These are phyloP conservation scores for Strigops habroptila DNA, from an alignment of 2,113 vertebrate genomes.

Conservation along the genomic window DNA sequence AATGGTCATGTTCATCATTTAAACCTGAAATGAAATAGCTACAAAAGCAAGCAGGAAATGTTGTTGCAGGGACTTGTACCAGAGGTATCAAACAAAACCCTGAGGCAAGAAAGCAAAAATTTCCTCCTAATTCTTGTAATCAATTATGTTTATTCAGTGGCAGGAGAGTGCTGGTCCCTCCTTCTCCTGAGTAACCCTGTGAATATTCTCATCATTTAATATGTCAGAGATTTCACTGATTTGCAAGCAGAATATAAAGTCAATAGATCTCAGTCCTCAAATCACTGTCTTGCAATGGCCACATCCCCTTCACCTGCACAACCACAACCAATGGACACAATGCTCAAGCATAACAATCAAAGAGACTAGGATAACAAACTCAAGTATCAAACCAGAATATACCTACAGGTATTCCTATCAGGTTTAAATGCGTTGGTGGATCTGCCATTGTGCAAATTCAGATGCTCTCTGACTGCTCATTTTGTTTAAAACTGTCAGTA, in stretches of 20 bases:
- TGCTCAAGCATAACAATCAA: neutral
- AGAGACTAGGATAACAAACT: neutral
- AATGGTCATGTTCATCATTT: neutral
- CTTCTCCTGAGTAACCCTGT: neutral
- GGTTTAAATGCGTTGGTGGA: neutral
- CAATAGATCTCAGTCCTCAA: neutral
- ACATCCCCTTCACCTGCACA: neutral
- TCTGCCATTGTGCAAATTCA: neutral
- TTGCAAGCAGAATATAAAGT: neutral
- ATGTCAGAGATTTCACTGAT: neutral
- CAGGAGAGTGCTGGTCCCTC: neutral
- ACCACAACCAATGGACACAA: neutral
- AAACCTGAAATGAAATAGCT: neutral
- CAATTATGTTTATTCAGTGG: neutral
- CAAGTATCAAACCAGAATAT: neutral
- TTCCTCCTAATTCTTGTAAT: neutral
- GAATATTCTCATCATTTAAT: neutral
- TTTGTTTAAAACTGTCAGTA: neutral
- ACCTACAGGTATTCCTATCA: neutral
- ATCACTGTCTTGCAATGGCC: neutral
- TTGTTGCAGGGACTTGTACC: fast-evolving
- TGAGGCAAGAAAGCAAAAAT: neutral
- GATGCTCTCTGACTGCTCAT: neutral
- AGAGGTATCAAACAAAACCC: neutral
- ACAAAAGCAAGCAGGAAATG: neutral